Conservation (phyloP, 1,140 invertebrate genomes). For the Penaeus chinensis region DNA sequence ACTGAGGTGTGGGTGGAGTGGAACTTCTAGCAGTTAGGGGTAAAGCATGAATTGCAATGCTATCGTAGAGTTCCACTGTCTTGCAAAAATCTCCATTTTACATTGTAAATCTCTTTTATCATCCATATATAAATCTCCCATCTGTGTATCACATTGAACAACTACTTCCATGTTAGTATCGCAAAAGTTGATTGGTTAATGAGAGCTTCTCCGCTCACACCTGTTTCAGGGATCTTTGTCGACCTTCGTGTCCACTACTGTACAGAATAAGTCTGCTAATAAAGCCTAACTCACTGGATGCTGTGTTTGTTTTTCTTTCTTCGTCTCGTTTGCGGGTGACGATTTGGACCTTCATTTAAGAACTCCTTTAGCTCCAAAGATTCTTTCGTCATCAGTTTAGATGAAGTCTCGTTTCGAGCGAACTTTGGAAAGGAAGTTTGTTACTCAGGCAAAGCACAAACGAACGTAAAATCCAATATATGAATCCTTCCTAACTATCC, state of each 20-base stretch:
- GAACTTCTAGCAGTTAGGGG: constrained; percentile 36
- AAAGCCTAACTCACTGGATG: constrained; percentile 56
- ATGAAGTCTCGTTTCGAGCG: too few species aligned
- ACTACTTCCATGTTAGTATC: constrained; percentile 20
- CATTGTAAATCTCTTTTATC: too few species aligned
- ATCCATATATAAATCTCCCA: too few species aligned
- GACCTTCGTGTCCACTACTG: constrained; percentile 58
- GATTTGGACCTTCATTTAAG: too few species aligned
- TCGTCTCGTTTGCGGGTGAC: background rate
- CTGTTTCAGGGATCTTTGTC: constrained; percentile 60
- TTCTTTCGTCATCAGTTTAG: too few species aligned
- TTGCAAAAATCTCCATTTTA: constrained; percentile 4
- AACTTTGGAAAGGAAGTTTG: too few species aligned
- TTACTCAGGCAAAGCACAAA: too few species aligned
- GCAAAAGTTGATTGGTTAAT: constrained; percentile 8
- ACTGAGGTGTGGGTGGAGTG: constrained; percentile 58
- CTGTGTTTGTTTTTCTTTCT: background rate
- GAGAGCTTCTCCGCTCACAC: constrained; percentile 53
- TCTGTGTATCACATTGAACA: too few species aligned
- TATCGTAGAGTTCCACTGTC: background rate
- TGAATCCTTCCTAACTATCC: too few species aligned
- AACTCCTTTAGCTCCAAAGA: too few species aligned
- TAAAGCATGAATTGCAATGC: background rate
- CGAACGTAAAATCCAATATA: too few species aligned
- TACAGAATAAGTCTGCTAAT: constrained; percentile 59